Evolutionary conservation across 1,140 invertebrate species (phyloP).

Genomic region (Trigoniulus corallinus): DNA sequence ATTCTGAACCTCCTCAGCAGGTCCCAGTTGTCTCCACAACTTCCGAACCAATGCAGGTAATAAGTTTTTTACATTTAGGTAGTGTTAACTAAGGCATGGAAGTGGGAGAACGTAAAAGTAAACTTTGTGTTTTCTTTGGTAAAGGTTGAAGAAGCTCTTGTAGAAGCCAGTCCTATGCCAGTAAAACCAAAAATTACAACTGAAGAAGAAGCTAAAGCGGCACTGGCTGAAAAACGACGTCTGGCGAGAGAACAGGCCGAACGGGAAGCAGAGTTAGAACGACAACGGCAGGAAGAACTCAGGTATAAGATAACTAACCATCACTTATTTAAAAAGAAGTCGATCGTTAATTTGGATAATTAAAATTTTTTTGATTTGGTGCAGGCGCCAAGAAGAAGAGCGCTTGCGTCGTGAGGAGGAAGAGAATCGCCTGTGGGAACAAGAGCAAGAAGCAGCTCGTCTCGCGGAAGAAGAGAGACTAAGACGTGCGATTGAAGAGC

Average conservation of each 20-base stretch:
- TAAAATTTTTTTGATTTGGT: neutral
- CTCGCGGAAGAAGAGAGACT: conserved; percentile 52
- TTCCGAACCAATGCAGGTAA: too few species aligned
- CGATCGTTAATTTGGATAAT: neutral
- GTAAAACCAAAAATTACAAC: conserved; percentile 56
- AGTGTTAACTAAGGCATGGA: too few species aligned
- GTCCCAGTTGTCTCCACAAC: too few species aligned
- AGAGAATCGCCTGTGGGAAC: conserved; percentile 40
- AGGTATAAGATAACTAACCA: neutral
- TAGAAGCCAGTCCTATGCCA: too few species aligned
- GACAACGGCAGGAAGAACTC: conserved; percentile 40
- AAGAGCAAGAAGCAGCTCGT: conserved; percentile 55
- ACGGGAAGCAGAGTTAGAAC: conserved; percentile 61
- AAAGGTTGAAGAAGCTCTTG: conserved; percentile 9
- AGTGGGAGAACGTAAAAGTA: too few species aligned
- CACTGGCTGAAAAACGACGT: conserved; percentile 62
- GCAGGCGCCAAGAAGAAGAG: conserved; percentile 48
- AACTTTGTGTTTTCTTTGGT: too few species aligned
- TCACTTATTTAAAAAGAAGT: neutral
- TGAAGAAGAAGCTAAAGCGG: conserved; percentile 76
- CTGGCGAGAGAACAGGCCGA: conserved; percentile 70
- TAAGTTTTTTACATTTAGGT: too few species aligned
- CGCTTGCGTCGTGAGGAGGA: conserved; percentile 59
- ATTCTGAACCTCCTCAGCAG: too few species aligned
- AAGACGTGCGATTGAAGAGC: conserved; percentile 27